Base-by-base conservation (phyloP, 2,888 invertebrate genomes). In the Itoplectis maculator region DNA sequence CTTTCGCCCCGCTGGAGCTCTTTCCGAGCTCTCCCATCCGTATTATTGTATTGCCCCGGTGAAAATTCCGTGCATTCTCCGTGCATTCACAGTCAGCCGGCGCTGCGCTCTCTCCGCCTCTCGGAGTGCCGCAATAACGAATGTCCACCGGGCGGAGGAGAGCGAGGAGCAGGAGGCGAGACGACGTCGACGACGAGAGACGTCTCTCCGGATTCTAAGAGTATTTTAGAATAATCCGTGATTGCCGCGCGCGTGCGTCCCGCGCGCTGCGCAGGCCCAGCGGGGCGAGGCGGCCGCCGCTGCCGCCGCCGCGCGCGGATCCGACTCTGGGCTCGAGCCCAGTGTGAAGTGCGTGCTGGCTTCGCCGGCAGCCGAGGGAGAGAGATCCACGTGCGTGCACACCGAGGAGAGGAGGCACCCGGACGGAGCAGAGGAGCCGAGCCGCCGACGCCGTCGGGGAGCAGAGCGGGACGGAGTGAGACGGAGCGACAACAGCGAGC, bases 371-470 rank as follows among this genome's bases (percentile, higher is more conserved):
- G 59, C n/a, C 29, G n/a, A n/a, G n/a, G n/a, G n/a, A n/a, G n/a
- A 29, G 29, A 29, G 65, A 47, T 75, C 74, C 84, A 86, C 86
- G 86, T 86, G 86, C 87, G 85, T 84, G 75, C 84, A 47, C 73
- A 83, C 74, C 59, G 73, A 79, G 56, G 51, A 80, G 84, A 81
- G 83, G 79, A 85, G 45, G 45, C 47, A 20, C 11, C 49, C 45
- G 9, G 18, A 29, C 59, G 23, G 45, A 47, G 47, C n/a, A 37
- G n/a, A n/a, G n/a, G n/a, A n/a, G n/a, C n/a, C n/a, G n/a, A n/a
- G n/a, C n/a, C n/a, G n/a, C n/a, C n/a, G n/a, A n/a, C n/a, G n/a
- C n/a, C n/a, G n/a, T n/a, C n/a, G n/a, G n/a, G n/a, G n/a, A n/a
- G n/a, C n/a, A 29, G 29, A 29, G 29, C 29, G 29, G 29, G 29